A percentile compares a stretch with the other conserved stretches of the same genome.
Conservation (phyloP, 2,888 invertebrate genomes). For the Oscheius sp. region DNA sequence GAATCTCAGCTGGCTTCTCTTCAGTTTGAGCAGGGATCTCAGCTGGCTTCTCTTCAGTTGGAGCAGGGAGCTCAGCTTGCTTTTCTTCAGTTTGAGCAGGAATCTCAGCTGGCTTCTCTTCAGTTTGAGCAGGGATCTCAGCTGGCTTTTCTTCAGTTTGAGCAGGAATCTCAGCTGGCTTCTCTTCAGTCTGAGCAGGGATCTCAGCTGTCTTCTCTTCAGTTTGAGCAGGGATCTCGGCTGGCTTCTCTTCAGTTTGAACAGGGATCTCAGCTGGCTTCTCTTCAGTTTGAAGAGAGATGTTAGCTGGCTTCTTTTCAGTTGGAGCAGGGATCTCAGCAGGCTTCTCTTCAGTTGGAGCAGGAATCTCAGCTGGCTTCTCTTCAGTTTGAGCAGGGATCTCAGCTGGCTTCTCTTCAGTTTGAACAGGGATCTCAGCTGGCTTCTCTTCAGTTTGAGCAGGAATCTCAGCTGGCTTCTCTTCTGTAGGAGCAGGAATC, state of each 20-base stretch:
- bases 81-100: not conserved
- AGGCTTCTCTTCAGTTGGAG: constrained; percentile 6
- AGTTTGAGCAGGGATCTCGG: not conserved
- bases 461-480: no score
- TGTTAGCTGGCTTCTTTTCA: not conserved
- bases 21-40: not conserved
- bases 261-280: not conserved
- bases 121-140: not conserved
- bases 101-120: not conserved
- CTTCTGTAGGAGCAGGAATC: no score
- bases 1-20: not conserved
- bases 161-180: not conserved
- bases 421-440: no score
- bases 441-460: no score
- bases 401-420: no score
- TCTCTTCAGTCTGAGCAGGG: not conserved
- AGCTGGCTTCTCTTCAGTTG: not conserved
- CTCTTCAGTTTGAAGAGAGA: not conserved
- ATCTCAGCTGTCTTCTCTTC: not conserved
- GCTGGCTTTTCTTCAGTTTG: not conserved
- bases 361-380: constrained; percentile 1
- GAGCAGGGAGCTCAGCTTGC: not conserved
- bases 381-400: not conserved
- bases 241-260: constrained; percentile 1
- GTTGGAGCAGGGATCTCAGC: constrained; percentile 4